These are phyloP conservation scores for Rotaria magnacalcarata DNA, from an alignment of 2,888 invertebrate genomes.

Conservation along the genomic window DNA sequence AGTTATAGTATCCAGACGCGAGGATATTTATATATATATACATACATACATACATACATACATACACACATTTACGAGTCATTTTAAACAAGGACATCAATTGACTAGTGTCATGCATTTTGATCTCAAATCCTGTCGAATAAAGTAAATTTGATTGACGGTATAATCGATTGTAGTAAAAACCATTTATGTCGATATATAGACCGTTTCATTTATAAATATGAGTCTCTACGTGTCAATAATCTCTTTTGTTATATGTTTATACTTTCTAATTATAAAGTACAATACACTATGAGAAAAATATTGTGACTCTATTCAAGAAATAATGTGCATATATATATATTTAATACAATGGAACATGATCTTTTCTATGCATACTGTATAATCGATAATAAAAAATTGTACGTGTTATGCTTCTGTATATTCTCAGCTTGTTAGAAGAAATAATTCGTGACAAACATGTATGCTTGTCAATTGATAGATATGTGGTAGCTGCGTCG, in stretches of 20 bases:
- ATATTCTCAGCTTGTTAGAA: neutral
- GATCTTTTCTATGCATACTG: neutral
- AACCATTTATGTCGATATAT: neutral
- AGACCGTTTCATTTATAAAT: too few species aligned
- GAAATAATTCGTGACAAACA: too few species aligned
- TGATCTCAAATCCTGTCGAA: neutral
- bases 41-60: too few species aligned
- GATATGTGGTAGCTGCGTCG: neutral
- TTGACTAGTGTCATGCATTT: neutral
- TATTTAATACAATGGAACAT: neutral
- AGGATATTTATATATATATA: neutral
- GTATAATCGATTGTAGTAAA: neutral
- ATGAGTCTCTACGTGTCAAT: too few species aligned
- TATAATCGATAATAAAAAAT: neutral
- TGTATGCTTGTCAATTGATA: neutral
- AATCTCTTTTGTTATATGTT: too few species aligned
- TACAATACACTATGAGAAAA: too few species aligned
- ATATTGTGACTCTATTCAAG: too few species aligned
- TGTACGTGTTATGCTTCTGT: neutral
- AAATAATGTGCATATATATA: too few species aligned
- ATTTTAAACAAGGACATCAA: too few species aligned
- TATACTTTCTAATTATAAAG: too few species aligned
- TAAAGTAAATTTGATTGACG: neutral
- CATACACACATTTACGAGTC: too few species aligned
- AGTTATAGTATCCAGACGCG: neutral